These are phyloP conservation scores for Calypte anna DNA, from an alignment of 2,113 vertebrate genomes.

Conservation along the genomic window DNA sequence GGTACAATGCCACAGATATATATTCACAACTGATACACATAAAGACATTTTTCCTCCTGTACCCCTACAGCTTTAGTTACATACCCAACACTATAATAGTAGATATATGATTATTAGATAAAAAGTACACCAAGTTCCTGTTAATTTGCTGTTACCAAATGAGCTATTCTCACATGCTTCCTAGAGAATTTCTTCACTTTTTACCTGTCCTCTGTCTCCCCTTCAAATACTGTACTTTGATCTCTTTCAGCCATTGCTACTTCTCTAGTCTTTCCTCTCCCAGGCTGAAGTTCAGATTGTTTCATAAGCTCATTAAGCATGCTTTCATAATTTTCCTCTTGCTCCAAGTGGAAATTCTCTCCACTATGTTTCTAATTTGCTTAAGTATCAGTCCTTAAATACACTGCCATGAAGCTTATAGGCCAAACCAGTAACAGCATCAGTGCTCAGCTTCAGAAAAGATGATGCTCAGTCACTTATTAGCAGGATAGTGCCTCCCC, in stretches of 20 bases:
- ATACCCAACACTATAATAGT: background rate
- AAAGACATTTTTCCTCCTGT: background rate
- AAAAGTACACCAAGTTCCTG: background rate
- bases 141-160: background rate
- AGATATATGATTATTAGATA: background rate
- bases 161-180: background rate
- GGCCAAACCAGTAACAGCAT: background rate
- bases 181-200: constrained; percentile 8
- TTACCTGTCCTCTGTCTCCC: background rate
- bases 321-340: background rate
- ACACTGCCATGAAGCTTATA: background rate
- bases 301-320: constrained; percentile 8
- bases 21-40: background rate
- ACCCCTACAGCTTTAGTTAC: background rate
- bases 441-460: background rate
- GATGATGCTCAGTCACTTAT: background rate
- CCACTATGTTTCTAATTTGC: background rate
- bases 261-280: constrained; percentile 3
- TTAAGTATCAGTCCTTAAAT: background rate
- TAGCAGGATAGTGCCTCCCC: background rate
- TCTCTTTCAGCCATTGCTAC: constrained; percentile 13
- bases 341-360: background rate
- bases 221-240: background rate
- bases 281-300: background rate
- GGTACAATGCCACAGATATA: background rate